Conservation (phyloP, 2,888 invertebrate species). For the Parnassius smintheus region DNA sequence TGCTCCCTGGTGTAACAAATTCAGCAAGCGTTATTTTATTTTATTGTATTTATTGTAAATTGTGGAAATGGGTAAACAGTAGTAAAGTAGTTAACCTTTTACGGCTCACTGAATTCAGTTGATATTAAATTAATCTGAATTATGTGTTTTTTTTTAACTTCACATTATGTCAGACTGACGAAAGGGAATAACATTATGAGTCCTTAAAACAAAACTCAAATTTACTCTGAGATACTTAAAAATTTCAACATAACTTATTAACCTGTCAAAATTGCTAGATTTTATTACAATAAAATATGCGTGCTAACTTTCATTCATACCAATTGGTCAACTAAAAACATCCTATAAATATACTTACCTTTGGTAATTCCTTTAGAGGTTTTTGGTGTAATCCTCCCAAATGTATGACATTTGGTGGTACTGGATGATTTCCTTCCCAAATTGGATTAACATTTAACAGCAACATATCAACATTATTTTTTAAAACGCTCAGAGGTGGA, state of each 20-base stretch:
- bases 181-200: not conserved
- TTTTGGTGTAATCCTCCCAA: constrained; percentile 60
- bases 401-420: constrained; percentile 53
- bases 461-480: constrained; percentile 49
- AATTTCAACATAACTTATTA: too few species aligned
- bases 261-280: too few species aligned
- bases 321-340: not conserved
- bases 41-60: too few species aligned
- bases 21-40: constrained; percentile 15
- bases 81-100: too few species aligned
- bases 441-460: constrained; percentile 60
- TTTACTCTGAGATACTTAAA: too few species aligned
- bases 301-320: not conserved
- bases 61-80: too few species aligned
- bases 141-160: too few species aligned
- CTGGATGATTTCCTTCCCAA: constrained; percentile 51
- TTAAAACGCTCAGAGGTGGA: constrained; percentile 35
- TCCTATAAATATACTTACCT: constrained; percentile 37
- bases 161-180: too few species aligned
- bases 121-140: too few species aligned
- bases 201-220: too few species aligned
- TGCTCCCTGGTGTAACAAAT: constrained; percentile 48
- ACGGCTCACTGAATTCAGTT: too few species aligned
- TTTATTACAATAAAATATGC: not conserved
- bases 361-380: constrained; percentile 47